These are phyloP conservation scores for Hycleus phaleratus DNA, from an alignment of 1,140 invertebrate species.

Conservation along the genomic window DNA sequence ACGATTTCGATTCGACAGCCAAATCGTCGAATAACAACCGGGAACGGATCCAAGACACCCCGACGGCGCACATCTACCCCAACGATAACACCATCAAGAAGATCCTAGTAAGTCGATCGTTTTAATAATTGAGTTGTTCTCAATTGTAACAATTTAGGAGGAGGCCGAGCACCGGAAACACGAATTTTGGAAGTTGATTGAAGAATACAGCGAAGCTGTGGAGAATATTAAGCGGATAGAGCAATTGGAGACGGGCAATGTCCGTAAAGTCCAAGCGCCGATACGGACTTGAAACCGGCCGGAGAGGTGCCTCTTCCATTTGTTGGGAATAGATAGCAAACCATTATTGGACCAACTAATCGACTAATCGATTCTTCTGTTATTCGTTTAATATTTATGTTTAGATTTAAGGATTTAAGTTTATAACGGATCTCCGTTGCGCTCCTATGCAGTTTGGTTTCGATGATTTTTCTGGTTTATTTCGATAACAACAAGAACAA, in stretches of 20 bases:
- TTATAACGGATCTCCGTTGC: no score
- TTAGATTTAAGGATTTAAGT: no score
- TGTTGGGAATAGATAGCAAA: background rate
- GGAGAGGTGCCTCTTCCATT: no score
- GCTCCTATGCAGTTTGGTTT: no score
- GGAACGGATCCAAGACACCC: constrained; percentile 1
- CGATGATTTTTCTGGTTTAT: no score
- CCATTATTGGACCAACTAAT: background rate
- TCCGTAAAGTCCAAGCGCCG: constrained; percentile 11
- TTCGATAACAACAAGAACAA: background rate
- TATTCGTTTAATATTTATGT: background rate
- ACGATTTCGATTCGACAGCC: constrained; percentile 26
- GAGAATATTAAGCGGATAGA: constrained; percentile 36
- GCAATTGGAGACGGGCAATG: constrained; percentile 20
- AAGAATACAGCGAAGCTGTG: constrained; percentile 34
- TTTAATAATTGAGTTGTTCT: background rate
- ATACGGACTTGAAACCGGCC: constrained; percentile 2
- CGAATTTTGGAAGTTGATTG: constrained; percentile 35
- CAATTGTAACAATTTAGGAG: constrained; percentile 22
- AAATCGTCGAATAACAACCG: constrained; percentile 8
- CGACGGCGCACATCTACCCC: constrained; percentile 3
- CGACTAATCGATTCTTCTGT: background rate
- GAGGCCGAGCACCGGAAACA: constrained; percentile 33
- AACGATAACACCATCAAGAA: constrained; percentile 22
- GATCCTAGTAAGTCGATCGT: constrained; percentile 20